Percentiles rank a stretch among this genome's conserved stretches.
These are phyloP conservation scores for Megaceryle maxima DNA, from an alignment of 2,113 vertebrate genomes.

Conservation along the genomic window DNA sequence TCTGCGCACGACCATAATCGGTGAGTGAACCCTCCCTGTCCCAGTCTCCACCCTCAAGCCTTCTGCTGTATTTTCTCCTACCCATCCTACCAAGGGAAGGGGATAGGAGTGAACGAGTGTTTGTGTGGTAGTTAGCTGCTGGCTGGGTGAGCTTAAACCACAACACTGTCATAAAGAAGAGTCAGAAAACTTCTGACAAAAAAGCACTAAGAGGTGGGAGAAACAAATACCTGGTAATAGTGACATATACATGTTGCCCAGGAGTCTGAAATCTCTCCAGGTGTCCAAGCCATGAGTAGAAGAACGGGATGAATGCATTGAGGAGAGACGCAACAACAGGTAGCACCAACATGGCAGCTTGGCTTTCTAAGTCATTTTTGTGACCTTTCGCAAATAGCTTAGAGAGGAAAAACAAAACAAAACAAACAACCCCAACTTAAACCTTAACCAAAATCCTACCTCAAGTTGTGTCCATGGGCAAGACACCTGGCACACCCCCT, in stretches of 20 bases:
- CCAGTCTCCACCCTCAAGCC: not conserved
- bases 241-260: constrained; percentile 78
- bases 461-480: not conserved
- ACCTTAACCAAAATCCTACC: not conserved
- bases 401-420: not conserved
- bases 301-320: constrained; percentile 83
- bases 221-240: constrained; percentile 82
- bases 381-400: constrained; percentile 49
- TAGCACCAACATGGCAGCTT: constrained; percentile 83
- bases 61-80: not conserved
- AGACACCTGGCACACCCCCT: not conserved
- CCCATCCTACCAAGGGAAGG: not conserved
- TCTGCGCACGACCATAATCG: not conserved
- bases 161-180: not conserved
- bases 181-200: not conserved
- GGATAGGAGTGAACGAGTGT: not conserved
- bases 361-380: constrained; percentile 38
- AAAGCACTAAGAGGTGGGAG: not conserved
- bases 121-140: not conserved
- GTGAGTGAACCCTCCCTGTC: not conserved
- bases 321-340: constrained; percentile 85
- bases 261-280: constrained; percentile 86
- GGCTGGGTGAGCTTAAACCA: not conserved
- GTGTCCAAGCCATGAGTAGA: constrained; percentile 85
- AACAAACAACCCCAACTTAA: not conserved